These are phyloP conservation scores for Bolinopsis microptera DNA, from an alignment of 37 sponge, comb jelly and placozoan genomes.

Conservation along the genomic window DNA sequence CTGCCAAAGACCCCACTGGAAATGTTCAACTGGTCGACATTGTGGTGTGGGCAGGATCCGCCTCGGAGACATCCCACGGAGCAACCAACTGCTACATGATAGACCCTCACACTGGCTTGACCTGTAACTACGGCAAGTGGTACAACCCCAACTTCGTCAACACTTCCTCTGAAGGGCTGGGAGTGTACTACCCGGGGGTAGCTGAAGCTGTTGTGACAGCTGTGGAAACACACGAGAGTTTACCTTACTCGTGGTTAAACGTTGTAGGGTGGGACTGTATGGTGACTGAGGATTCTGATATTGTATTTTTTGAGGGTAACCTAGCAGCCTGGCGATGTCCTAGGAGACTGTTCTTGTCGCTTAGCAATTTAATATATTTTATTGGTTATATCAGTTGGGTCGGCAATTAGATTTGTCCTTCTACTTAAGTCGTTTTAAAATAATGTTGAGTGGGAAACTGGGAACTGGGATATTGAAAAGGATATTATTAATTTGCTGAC, in stretches of 20 bases:
- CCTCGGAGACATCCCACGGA: constrained; percentile 28
- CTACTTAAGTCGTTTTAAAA: too few species aligned
- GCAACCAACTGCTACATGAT: constrained; percentile 30
- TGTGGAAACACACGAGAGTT: neutral
- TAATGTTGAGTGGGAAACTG: too few species aligned
- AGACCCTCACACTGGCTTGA: neutral
- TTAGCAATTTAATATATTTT: constrained; percentile 6
- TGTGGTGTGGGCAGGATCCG: constrained; percentile 9
- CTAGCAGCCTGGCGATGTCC: constrained; percentile 57
- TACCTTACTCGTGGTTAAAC: constrained; percentile 41
- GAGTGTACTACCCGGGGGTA: constrained; percentile 38
- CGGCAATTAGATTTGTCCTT: neutral
- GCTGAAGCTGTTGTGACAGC: neutral
- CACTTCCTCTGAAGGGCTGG: neutral
- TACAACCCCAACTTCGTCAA: constrained; percentile 51
- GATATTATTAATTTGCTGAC: too few species aligned
- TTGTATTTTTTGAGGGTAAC: constrained; percentile 62
- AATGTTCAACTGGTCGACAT: neutral
- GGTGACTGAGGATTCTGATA: neutral
- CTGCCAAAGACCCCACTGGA: neutral
- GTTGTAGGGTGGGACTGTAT: constrained; percentile 64
- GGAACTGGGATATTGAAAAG: too few species aligned
- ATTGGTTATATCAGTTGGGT: constrained; percentile 28
- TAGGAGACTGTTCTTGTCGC: constrained; percentile 47
- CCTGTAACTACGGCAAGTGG: neutral